Conservation (phyloP, 1,140 invertebrate genomes). For the Heliconius hermathena region DNA sequence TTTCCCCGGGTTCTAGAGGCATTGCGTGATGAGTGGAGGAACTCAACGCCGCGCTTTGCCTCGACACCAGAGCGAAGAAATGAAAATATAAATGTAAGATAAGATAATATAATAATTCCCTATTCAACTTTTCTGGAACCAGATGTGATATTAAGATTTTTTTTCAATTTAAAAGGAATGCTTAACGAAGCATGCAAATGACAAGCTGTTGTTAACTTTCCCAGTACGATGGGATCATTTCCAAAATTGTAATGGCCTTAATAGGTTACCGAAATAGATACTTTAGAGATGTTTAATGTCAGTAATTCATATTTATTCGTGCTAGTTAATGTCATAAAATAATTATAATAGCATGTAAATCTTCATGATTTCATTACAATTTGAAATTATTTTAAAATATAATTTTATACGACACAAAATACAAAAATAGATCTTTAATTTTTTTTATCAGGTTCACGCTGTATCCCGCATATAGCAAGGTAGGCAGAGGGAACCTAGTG, state of each 20-base stretch:
- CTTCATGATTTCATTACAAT: not conserved
- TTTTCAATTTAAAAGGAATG: not conserved
- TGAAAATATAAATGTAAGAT: too few relatives aligned
- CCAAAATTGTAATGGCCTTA: conserved; percentile 12
- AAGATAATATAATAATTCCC: too few relatives aligned
- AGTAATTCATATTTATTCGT: not conserved
- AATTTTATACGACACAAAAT: not conserved
- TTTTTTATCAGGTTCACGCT: not conserved
- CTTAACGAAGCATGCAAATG: conserved; percentile 25
- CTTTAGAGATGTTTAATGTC: not conserved
- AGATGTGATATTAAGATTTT: not conserved
- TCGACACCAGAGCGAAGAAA: too few relatives aligned
- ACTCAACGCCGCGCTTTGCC: too few relatives aligned
- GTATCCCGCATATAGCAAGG: too few relatives aligned
- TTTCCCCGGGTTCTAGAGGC: too few relatives aligned
- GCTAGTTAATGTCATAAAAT: not conserved
- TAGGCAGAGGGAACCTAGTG: too few relatives aligned
- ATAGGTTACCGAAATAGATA: conserved; percentile 15
- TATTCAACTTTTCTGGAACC: too few relatives aligned
- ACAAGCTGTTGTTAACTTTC: conserved; percentile 10
- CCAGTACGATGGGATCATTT: conserved; percentile 5
- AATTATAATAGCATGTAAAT: not conserved
- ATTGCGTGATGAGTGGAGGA: too few relatives aligned
- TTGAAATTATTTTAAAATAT: too few relatives aligned
- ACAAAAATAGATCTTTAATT: not conserved